Conservation (phyloP, 2,113 vertebrate species). For the Synodontis membranacea region DNA sequence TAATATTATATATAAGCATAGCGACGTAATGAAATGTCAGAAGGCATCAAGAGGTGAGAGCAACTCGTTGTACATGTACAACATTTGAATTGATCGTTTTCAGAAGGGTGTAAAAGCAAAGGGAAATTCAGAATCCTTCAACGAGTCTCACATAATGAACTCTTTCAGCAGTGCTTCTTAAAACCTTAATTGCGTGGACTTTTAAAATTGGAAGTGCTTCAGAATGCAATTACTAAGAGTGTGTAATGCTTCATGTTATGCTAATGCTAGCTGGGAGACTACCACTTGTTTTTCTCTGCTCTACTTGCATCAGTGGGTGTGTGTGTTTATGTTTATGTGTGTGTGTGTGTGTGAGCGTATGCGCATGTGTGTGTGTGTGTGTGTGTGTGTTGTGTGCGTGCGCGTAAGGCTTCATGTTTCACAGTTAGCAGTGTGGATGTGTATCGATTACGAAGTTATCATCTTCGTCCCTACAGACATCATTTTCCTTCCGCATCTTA, state of each 20-base stretch:
- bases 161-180: conserved; percentile 11
- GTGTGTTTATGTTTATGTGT: background rate
- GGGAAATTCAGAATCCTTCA: conserved; percentile 3
- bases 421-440: conserved; percentile 51
- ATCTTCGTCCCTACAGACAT: conserved; percentile 62
- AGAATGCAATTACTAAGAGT: background rate
- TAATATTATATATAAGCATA: background rate
- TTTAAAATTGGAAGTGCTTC: conserved; percentile 13
- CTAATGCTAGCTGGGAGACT: background rate
- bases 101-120: background rate
- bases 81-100: background rate
- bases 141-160: conserved; percentile 14
- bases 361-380: background rate
- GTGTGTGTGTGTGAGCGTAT: too few relatives aligned
- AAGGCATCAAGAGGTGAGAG: background rate
- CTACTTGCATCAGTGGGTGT: background rate
- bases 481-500: conserved; percentile 57
- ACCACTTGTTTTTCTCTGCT: background rate
- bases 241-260: background rate
- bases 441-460: conserved; percentile 71
- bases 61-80: background rate
- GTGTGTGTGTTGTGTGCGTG: background rate
- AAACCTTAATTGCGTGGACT: background rate
- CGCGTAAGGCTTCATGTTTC: conserved; percentile 16
- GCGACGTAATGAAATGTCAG: background rate